Evolutionary conservation across 2,888 invertebrate species (phyloP).

Genomic region (Philopedon plagiatum): DNA sequence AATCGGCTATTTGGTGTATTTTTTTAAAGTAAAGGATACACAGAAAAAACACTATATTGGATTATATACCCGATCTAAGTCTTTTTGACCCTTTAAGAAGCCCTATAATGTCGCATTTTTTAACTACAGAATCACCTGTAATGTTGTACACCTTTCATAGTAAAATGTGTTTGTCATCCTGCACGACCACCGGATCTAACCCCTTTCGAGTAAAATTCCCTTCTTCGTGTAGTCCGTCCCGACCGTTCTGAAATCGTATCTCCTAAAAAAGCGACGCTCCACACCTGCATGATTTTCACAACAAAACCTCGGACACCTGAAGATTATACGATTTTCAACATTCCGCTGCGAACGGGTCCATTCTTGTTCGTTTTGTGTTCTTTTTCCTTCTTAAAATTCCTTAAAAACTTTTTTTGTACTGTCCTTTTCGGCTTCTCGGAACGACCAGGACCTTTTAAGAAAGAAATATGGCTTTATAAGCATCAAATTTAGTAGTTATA

Average conservation of each 20-base stretch:
- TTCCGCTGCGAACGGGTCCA: slow-evolving; percentile 35
- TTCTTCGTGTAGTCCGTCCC: slow-evolving; percentile 28
- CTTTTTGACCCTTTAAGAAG: too few relatives aligned
- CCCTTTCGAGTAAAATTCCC: neutral
- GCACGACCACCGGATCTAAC: neutral
- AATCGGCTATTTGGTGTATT: too few relatives aligned
- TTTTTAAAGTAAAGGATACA: too few relatives aligned
- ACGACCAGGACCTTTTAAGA: slow-evolving; percentile 2
- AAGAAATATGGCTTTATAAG: slow-evolving; percentile 5
- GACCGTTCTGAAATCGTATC: slow-evolving; percentile 43
- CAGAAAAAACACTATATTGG: too few relatives aligned
- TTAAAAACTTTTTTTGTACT: slow-evolving; percentile 1
- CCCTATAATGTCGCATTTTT: too few relatives aligned
- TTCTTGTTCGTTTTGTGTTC: slow-evolving; percentile 24
- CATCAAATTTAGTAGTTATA: neutral
- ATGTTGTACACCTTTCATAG: too few relatives aligned
- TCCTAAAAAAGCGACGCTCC: slow-evolving; percentile 48
- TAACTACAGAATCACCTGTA: too few relatives aligned
- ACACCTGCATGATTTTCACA: slow-evolving; percentile 51
- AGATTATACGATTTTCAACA: slow-evolving; percentile 51
- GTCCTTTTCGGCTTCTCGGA: neutral
- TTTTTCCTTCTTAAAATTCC: slow-evolving; percentile 21
- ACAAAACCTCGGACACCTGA: slow-evolving; percentile 50
- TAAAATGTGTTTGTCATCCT: neutral
- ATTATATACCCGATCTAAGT: too few relatives aligned